These are phyloP conservation scores for Coregonus suidteri DNA, from an alignment of 2,797 vertebrate genomes.

Conservation along the genomic window DNA sequence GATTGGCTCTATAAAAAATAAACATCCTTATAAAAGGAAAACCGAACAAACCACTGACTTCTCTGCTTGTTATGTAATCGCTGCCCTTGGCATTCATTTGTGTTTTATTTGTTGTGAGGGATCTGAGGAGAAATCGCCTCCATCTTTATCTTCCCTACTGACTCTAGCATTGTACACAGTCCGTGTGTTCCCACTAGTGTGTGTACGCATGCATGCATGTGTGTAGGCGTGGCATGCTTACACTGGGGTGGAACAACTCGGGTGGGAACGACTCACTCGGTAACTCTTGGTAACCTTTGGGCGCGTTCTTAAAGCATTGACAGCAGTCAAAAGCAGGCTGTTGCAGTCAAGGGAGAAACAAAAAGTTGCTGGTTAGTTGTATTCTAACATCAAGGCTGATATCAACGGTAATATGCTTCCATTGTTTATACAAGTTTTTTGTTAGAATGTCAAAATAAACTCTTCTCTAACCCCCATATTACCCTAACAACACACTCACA, in stretches of 20 bases:
- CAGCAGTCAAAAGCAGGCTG: constrained; percentile 6
- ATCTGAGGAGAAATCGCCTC: constrained; percentile 32
- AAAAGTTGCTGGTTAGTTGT: not conserved
- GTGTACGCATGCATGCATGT: constrained; percentile 18
- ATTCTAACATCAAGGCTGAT: not conserved
- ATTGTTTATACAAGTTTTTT: not conserved
- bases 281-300: constrained; percentile 49
- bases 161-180: not conserved
- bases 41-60: not conserved
- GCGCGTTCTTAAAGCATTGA: not conserved
- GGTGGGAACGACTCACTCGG: constrained; percentile 24
- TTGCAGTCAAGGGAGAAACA: constrained; percentile 5
- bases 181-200: not conserved
- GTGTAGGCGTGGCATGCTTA: constrained; percentile 21
- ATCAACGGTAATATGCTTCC: not conserved
- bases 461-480: not conserved
- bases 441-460: not conserved
- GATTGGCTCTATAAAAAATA: constrained; percentile 7
- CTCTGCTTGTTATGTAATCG: constrained; percentile 1
- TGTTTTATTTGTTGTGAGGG: constrained; percentile 6
- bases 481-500: too few relatives aligned
- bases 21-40: constrained; percentile 29
- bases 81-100: constrained; percentile 6
- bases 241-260: constrained; percentile 6
- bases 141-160: not conserved